Conservation (phyloP, 2,797 vertebrate genomes). For the Phrynocephalus forsythii region DNA sequence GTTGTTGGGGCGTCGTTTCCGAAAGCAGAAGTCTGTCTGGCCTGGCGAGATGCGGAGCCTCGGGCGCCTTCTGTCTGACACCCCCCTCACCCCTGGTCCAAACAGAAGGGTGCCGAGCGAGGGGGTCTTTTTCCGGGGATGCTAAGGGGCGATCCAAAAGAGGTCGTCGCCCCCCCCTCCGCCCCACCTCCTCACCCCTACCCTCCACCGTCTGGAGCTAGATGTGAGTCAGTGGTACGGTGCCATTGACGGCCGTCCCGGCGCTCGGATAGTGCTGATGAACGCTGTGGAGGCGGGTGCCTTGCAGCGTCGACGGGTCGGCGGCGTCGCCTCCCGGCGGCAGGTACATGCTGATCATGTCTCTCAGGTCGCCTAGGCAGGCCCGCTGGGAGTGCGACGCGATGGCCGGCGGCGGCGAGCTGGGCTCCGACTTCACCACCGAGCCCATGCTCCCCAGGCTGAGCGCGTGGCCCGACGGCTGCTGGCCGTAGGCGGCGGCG, state of each 20-base stretch:
- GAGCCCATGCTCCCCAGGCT: slow-evolving; percentile 92
- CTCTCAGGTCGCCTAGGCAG: slow-evolving; percentile 96
- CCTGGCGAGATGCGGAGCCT: no score
- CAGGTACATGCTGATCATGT: slow-evolving; percentile 99
- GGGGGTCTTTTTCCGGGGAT: slow-evolving; percentile 35
- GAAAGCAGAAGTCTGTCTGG: no score
- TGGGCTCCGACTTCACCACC: slow-evolving; percentile 96
- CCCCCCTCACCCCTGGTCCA: no score
- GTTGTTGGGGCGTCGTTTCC: no score
- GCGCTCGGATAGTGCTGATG: slow-evolving; percentile 97
- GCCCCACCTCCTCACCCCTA: no score
- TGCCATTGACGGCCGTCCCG: slow-evolving; percentile 94
- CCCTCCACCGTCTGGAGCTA: slow-evolving; percentile 58
- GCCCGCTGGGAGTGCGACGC: slow-evolving; percentile 95
- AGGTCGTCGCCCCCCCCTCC: neutral
- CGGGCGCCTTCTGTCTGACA: neutral
- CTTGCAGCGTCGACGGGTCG: slow-evolving; percentile 90
- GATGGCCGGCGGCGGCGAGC: slow-evolving; percentile 95
- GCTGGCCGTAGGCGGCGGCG: slow-evolving; percentile 87
- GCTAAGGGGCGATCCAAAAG: slow-evolving; percentile 12
- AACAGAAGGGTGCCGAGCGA: neutral
- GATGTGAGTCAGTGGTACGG: slow-evolving; percentile 98
- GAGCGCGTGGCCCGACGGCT: slow-evolving; percentile 85
- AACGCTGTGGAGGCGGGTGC: slow-evolving; percentile 94
- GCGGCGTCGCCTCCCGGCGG: slow-evolving; percentile 94